Conservation (phyloP, 2,797 vertebrate species). For the Betta splendens region DNA sequence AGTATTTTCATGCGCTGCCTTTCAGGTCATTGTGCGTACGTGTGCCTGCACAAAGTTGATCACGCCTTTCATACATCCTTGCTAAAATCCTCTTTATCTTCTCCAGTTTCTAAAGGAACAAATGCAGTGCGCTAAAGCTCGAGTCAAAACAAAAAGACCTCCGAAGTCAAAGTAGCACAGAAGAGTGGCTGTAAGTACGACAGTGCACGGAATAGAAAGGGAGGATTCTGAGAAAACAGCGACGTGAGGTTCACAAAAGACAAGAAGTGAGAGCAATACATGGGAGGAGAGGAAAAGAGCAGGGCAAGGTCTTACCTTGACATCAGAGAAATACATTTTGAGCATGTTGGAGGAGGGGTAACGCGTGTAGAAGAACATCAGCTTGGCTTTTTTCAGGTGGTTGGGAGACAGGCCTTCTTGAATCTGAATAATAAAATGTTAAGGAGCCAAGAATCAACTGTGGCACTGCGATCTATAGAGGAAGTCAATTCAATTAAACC, state of each 20-base stretch:
- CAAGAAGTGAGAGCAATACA: background rate
- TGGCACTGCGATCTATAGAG: background rate
- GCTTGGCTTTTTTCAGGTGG: slow-evolving; percentile 99
- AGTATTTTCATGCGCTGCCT: background rate
- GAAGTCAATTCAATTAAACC: background rate
- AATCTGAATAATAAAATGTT: slow-evolving; percentile 87
- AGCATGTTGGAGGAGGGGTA: slow-evolving; percentile 99
- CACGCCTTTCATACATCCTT: background rate
- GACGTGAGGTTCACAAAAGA: background rate
- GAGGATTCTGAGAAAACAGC: background rate
- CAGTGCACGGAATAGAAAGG: background rate
- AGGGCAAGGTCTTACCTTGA: slow-evolving; percentile 88
- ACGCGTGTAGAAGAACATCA: slow-evolving; percentile 99
- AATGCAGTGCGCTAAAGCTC: slow-evolving; percentile 5
- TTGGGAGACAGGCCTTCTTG: slow-evolving; percentile 98
- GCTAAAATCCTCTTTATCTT: background rate
- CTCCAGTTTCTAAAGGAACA: background rate
- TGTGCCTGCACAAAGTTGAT: background rate
- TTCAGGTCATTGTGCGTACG: background rate
- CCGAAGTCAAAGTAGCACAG: background rate
- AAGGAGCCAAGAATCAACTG: slow-evolving; percentile 80
- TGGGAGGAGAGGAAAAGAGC: background rate
- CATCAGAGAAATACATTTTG: slow-evolving; percentile 98
- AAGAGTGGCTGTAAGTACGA: background rate
- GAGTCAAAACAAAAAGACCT: background rate